These are phyloP conservation scores for Hippoglossus stenolepis DNA, from an alignment of 2,113 vertebrate genomes.

Conservation along the genomic window DNA sequence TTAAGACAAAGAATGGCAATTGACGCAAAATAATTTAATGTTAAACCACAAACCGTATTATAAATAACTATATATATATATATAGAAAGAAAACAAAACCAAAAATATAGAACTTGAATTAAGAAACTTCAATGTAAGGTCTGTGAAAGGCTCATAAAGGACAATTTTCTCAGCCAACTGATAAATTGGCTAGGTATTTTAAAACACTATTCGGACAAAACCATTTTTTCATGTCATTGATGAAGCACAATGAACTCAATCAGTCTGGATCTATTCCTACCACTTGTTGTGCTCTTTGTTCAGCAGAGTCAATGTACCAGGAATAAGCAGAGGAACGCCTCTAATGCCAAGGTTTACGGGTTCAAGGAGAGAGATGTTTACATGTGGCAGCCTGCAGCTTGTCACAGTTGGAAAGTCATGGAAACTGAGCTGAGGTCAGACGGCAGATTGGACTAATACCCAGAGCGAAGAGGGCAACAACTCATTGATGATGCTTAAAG, in stretches of 20 bases:
- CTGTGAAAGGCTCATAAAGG: too few species aligned
- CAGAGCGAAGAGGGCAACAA: background rate
- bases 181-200: too few species aligned
- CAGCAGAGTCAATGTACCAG: background rate
- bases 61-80: background rate
- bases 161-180: too few species aligned
- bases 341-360: constrained; percentile 22
- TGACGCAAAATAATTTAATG: too few species aligned
- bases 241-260: too few species aligned
- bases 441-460: background rate
- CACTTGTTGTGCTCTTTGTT: background rate
- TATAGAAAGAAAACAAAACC: too few species aligned
- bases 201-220: too few species aligned
- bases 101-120: too few species aligned
- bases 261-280: too few species aligned
- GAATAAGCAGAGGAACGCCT: background rate
- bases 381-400: constrained; percentile 22
- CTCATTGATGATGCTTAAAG: background rate
- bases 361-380: constrained; percentile 10
- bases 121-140: too few species aligned
- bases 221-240: too few species aligned
- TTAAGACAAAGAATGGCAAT: background rate
- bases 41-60: background rate
- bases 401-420: constrained; percentile 13
- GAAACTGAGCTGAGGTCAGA: background rate